Evolutionary conservation across 2,888 invertebrate genomes (phyloP).

Genomic region (Andrena chrysosceles): DNA sequence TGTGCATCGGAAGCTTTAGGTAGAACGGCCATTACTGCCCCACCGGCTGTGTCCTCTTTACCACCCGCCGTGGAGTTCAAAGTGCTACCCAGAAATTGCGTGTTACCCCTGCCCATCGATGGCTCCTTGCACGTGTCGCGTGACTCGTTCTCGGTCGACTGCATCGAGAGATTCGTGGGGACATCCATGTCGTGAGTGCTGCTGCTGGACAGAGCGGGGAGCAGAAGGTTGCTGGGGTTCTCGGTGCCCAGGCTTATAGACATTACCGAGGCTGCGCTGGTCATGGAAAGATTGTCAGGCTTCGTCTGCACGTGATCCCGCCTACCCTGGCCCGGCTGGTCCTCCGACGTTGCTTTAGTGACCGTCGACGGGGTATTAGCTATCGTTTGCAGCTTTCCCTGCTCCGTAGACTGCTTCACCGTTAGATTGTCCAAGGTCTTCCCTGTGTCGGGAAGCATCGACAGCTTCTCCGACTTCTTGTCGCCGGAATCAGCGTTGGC

Average conservation of each 20-base stretch:
- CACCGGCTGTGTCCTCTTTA: constrained; percentile 73
- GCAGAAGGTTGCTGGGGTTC: constrained; percentile 60
- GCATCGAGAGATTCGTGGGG: constrained; percentile 82
- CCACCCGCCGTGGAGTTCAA: constrained; percentile 68
- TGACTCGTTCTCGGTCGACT: constrained; percentile 72
- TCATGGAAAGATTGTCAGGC: constrained; percentile 74
- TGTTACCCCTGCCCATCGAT: constrained; percentile 67
- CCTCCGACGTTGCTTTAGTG: constrained; percentile 64
- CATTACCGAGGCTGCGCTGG: constrained; percentile 63
- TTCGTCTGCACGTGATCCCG: constrained; percentile 75
- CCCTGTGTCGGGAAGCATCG: constrained; percentile 63
- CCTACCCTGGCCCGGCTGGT: constrained; percentile 62
- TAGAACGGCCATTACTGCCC: constrained; percentile 59
- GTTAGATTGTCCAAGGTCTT: constrained; percentile 73
- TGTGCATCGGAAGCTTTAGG: constrained; percentile 65
- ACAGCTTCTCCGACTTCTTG: constrained; percentile 67
- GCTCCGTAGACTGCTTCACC: constrained; percentile 59
- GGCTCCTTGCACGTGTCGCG: constrained; percentile 77
- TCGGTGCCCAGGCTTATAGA: constrained; percentile 63
- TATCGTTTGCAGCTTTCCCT: constrained; percentile 59
- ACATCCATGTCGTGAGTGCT: constrained; percentile 76
- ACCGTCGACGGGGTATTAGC: constrained; percentile 56
- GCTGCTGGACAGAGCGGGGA: constrained; percentile 62
- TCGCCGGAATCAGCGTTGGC: constrained; percentile 77
- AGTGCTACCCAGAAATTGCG: constrained; percentile 75